Base-by-base conservation (phyloP, 2,113 vertebrate species). In the Willisornis vidua region DNA sequence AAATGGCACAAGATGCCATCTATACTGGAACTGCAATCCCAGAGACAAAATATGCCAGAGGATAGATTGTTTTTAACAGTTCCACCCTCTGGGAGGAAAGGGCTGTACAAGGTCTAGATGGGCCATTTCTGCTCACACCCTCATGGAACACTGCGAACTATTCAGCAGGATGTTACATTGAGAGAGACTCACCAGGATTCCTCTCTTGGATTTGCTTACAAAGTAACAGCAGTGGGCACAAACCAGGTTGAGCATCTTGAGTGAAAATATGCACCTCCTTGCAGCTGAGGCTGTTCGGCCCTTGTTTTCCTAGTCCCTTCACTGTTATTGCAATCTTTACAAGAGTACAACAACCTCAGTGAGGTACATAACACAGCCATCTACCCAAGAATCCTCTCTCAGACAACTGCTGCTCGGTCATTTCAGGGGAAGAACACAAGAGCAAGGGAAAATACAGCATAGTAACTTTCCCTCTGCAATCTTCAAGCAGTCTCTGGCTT, bases 1-100 rank as follows among this genome's bases (percentile, higher is more conserved):
- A 96, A 92, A 93, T 61, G 54, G 75, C 79, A 92, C 54, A 76
- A 90, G n/a, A 88, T 90, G 54, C 35, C 66, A 85, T 65, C 72
- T 85, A 35, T 31, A 45, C 49, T 68, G 58, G 67, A 93, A 90
- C 24, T 52, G 58, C 41, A 92, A 57, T 65, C 14, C 41, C 75
- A 90, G 48, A 82, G 52, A 79, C 18, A 83, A 90, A 93, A 88
- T 41, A 65, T 76, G 52, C 29, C 54, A 67, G 24, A 33, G 48
- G 57, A 90, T 82, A 93, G 57, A 89, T n/a, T 82, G 85, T 58
- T 93, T 93, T 88, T 68, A 85, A 48, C 58, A 83, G 29, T 76
- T 85, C 28, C 49, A 67, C 62, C 54, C 45, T 65, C 39, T 85
- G 49, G 58, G 45, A 78, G 29, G 41, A 48, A 87, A 76, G 28